Percentiles rank a stretch among this genome's conserved stretches.
Conservation (phyloP, 2,888 invertebrate genomes). For the Stomorhina lunata region DNA sequence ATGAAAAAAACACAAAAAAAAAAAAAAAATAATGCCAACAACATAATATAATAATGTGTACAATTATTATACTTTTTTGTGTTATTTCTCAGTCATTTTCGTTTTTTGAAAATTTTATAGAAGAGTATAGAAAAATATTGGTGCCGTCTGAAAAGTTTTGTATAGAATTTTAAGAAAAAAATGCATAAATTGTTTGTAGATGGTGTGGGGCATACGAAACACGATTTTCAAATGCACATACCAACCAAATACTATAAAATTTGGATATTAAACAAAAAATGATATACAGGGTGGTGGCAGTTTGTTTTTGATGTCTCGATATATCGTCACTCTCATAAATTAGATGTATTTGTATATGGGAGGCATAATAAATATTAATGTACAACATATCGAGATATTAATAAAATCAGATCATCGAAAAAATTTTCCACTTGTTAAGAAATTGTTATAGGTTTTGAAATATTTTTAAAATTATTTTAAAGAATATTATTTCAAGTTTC, state of each 20-base stretch:
- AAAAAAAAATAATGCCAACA: too few species aligned
- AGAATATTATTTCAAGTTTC: too few species aligned
- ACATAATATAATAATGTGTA: constrained; percentile 30
- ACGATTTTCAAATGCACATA: constrained; percentile 49
- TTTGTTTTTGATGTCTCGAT: not conserved
- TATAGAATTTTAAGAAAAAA: constrained; percentile 53
- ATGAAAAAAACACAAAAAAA: too few species aligned
- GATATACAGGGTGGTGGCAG: not conserved
- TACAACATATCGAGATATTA: too few species aligned
- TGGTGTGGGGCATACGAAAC: constrained; percentile 34
- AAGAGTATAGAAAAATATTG: constrained; percentile 59
- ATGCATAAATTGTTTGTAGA: constrained; percentile 52
- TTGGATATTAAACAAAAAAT: constrained; percentile 1
- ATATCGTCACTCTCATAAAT: not conserved
- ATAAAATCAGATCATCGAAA: too few species aligned
- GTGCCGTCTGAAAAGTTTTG: constrained; percentile 67
- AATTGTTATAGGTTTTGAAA: too few species aligned
- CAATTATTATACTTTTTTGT: constrained; percentile 28
- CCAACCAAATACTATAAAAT: constrained; percentile 7
- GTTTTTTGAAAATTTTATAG: constrained; percentile 22
- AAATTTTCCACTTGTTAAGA: too few species aligned
- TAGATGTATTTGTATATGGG: not conserved
- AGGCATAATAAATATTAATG: too few species aligned
- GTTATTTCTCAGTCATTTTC: not conserved
- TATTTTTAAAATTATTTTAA: too few species aligned